These are phyloP conservation scores for Sarcoramphus papa DNA, from an alignment of 2,797 vertebrate genomes.

Conservation along the genomic window DNA sequence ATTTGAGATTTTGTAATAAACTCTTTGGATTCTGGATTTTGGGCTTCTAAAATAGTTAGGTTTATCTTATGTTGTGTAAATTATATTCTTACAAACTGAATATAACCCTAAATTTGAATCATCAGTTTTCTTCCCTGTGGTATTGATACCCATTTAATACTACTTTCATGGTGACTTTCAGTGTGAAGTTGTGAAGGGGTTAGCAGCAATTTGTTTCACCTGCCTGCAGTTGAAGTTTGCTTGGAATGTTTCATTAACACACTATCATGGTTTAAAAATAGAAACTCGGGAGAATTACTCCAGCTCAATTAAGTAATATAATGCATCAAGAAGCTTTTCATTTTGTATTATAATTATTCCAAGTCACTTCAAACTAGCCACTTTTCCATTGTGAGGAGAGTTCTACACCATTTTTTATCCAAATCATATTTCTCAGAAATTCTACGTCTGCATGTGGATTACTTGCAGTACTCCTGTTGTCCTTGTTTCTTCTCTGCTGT, in stretches of 20 bases:
- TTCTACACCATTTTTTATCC: background rate
- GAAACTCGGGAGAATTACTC: background rate
- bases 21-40: background rate
- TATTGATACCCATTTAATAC: background rate
- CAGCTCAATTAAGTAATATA: background rate
- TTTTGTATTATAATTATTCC: background rate
- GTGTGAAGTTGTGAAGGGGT: background rate
- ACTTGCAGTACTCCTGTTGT: background rate
- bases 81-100: background rate
- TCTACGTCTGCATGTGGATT: background rate
- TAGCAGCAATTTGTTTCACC: background rate
- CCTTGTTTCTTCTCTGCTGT: background rate
- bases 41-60: background rate
- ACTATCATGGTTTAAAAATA: background rate
- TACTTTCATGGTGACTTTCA: background rate
- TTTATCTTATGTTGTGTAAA: background rate
- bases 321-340: background rate
- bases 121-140: background rate
- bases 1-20: background rate
- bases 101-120: background rate
- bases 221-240: background rate
- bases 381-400: background rate
- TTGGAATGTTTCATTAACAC: conserved; percentile 5
- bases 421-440: background rate
- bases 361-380: background rate